Conservation (phyloP, 2,113 vertebrate genomes). For the Grammomys dolichurus region DNA sequence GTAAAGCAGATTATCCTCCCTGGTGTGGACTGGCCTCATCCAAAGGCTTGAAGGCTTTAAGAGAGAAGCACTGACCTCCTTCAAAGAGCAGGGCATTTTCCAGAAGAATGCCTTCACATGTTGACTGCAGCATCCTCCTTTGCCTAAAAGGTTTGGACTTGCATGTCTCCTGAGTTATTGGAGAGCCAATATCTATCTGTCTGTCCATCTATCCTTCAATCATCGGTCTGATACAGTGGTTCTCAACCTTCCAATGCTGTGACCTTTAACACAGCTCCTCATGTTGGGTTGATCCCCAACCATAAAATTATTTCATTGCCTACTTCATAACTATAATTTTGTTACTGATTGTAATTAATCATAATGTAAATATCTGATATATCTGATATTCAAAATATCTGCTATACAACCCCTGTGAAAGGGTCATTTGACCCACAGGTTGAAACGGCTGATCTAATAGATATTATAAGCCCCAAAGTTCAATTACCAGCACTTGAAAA, state of each 20-base stretch:
- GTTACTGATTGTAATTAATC: background rate
- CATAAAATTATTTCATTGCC: background rate
- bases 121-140: background rate
- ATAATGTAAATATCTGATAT: background rate
- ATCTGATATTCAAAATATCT: background rate
- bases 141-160: background rate
- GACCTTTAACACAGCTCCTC: background rate
- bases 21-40: background rate
- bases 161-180: background rate
- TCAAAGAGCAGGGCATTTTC: background rate
- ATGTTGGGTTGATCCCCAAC: background rate
- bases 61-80: background rate
- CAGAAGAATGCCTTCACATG: background rate
- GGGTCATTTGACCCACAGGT: background rate
- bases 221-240: background rate
- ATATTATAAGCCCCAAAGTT: background rate
- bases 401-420: background rate
- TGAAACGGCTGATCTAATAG: background rate
- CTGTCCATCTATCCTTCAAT: background rate
- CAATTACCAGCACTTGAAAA: background rate
- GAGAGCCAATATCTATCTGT: background rate
- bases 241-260: background rate
- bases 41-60: background rate
- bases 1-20: background rate
- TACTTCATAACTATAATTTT: background rate